Base-by-base conservation (phyloP, 2,113 vertebrate species). In the Galemys pyrenaicus region DNA sequence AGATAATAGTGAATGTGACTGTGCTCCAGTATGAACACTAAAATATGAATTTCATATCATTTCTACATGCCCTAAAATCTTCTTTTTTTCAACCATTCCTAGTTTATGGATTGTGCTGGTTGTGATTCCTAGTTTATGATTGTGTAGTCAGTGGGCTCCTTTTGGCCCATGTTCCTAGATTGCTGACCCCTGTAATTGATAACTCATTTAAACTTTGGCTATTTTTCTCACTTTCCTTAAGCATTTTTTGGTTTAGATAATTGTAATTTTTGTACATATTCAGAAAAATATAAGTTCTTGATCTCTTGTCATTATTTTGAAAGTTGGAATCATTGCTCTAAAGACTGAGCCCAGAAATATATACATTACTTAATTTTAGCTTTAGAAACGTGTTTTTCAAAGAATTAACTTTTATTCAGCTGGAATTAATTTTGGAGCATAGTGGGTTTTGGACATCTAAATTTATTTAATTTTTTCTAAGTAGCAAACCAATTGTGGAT, bases 391-490 rank as follows among this genome's bases (percentile, higher is more conserved):
- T 92, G 46, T 60, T 93, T 94, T 92, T 71, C 51, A 81, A 85
- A 91, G 78, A 88, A 68, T 64, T 82, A 70, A 44, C 35, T 84
- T 94, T 74, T 80, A 56, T 78, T 85, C 58, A 54, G 87, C 82
- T 94, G 74, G 51, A 87, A 74, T 91, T 94, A 70, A 94, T 91
- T 89, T 97, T 78, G n/a, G 19, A 82, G 28, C 56, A 16, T 26
- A 70, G 82, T 95, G 15, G 70, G 70, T 79, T 58, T 58, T 51
- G n/a, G 37, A 88, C 26, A 13, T 92, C 51, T 74, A 62, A 67
- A 62, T 92, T 73, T 28, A 65, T 26, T 90, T 83, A 73, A 46
- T n/a, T 82, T 94, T 89, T 84, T 54, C 80, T 65, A 92, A 58
- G 37, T 86, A 75, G 70, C 46, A 93, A 68, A 84, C 30, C 64